Conservation (phyloP, 2,888 invertebrate genomes). For the Margaritifera margaritifera region DNA sequence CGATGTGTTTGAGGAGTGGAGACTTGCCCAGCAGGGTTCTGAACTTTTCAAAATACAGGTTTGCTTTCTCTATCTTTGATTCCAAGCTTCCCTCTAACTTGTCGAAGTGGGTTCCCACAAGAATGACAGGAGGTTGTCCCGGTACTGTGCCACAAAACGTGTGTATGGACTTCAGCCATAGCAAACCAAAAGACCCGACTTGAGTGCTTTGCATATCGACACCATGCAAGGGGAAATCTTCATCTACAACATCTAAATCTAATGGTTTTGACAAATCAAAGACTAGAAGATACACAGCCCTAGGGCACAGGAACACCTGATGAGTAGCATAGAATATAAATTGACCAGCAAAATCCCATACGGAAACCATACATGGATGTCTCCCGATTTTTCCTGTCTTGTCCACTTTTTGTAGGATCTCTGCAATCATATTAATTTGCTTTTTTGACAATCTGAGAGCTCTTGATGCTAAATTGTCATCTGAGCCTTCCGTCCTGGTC, state of each 20-base stretch:
- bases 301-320: slow-evolving; percentile 31
- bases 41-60: slow-evolving; percentile 33
- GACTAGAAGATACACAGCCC: slow-evolving; percentile 32
- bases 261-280: slow-evolving; percentile 28
- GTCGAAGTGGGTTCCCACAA: slow-evolving; percentile 34
- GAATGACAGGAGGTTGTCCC: slow-evolving; percentile 32
- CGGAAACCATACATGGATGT: slow-evolving; percentile 9
- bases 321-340: slow-evolving; percentile 39
- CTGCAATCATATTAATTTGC: too few species aligned
- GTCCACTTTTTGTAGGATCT: too few species aligned
- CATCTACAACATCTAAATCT: slow-evolving; percentile 28
- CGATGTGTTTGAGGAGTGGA: slow-evolving; percentile 29
- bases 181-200: slow-evolving; percentile 31
- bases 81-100: slow-evolving; percentile 15
- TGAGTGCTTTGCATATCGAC: slow-evolving; percentile 24
- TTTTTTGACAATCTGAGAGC: too few species aligned
- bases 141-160: slow-evolving; percentile 37
- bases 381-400: too few species aligned
- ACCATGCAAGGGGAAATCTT: slow-evolving; percentile 31
- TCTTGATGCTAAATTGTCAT: too few species aligned
- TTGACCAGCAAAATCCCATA: slow-evolving; percentile 44
- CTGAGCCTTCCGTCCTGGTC: too few species aligned
- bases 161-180: slow-evolving; percentile 36
- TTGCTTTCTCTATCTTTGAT: slow-evolving; percentile 13
- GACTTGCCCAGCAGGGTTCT: slow-evolving; percentile 27